phyloP scores from a whole-genome alignment of 2,113 vertebrate genomes.

The Varanus salvator region DNA sequence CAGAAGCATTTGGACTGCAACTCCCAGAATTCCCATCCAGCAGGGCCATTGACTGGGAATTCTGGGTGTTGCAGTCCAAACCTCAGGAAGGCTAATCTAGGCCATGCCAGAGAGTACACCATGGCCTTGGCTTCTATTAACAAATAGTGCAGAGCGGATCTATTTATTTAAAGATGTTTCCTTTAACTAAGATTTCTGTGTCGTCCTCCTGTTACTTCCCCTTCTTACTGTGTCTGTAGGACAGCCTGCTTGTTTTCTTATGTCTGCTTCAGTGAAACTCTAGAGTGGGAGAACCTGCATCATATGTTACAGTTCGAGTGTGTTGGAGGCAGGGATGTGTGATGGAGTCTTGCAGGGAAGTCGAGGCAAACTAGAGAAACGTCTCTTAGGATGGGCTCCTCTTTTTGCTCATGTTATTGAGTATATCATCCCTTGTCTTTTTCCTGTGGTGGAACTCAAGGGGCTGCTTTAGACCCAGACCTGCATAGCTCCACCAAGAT shows the following conservation, averaged over 20 bases:
- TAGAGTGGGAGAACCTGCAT: neutral
- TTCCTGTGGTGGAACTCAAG: neutral
- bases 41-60: too few species aligned
- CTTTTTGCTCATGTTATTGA: too few species aligned
- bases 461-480: neutral
- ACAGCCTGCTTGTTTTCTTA: neutral
- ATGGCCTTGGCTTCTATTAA: neutral
- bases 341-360: too few species aligned
- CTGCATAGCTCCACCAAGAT: neutral
- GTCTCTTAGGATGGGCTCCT: neutral
- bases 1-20: too few species aligned
- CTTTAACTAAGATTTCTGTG: neutral
- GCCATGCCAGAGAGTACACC: too few species aligned
- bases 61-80: too few species aligned
- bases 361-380: neutral
- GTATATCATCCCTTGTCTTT: neutral
- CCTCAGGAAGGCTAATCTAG: too few species aligned
- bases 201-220: too few species aligned
- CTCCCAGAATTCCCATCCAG: too few species aligned
- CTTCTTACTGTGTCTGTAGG: neutral
- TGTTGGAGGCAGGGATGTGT: too few species aligned
- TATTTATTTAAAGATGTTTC: neutral
- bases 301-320: neutral
- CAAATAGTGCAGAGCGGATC: neutral
- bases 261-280: neutral